phyloP scores from a whole-genome alignment of 1,140 invertebrate genomes.

The Anastrepha obliqua region DNA sequence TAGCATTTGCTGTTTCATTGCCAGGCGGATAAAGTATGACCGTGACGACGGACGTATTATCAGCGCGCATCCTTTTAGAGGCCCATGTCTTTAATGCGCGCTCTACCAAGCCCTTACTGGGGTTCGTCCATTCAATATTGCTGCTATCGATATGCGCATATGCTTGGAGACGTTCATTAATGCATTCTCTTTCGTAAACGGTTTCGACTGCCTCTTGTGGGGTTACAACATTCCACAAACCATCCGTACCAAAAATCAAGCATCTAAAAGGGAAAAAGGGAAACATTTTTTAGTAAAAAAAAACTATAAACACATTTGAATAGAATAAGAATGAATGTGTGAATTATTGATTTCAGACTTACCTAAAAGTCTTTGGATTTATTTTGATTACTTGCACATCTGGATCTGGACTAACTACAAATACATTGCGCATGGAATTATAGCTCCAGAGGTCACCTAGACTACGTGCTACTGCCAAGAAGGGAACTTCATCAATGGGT shows the following conservation, averaged over 20 bases:
- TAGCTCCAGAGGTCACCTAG: slow-evolving; percentile 98
- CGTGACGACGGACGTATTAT: slow-evolving; percentile 96
- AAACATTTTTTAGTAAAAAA: neutral
- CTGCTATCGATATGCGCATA: slow-evolving; percentile 61
- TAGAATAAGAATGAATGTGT: too few species aligned
- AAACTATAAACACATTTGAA: neutral
- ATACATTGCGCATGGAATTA: slow-evolving; percentile 90
- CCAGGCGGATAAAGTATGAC: slow-evolving; percentile 88
- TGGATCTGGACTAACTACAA: slow-evolving; percentile 97
- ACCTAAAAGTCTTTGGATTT: slow-evolving; percentile 83
- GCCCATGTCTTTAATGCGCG: slow-evolving; percentile 88
- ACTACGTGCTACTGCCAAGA: slow-evolving; percentile 95
- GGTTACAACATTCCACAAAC: slow-evolving; percentile 96
- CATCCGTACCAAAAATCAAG: slow-evolving; percentile 96
- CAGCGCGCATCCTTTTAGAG: slow-evolving; percentile 88
- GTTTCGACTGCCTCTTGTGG: slow-evolving; percentile 88
- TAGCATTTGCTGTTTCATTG: neutral
- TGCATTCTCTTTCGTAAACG: slow-evolving; percentile 87
- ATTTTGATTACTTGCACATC: slow-evolving; percentile 92
- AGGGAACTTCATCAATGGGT: slow-evolving; percentile 95
- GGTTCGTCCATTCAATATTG: slow-evolving; percentile 83
- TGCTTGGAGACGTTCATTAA: slow-evolving; percentile 79
- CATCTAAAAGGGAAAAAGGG: slow-evolving; percentile 79
- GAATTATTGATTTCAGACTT: slow-evolving; percentile 56
- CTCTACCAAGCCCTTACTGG: slow-evolving; percentile 92